Conservation (phyloP, 2,113 vertebrate genomes). For the Pseudopipra pipra region DNA sequence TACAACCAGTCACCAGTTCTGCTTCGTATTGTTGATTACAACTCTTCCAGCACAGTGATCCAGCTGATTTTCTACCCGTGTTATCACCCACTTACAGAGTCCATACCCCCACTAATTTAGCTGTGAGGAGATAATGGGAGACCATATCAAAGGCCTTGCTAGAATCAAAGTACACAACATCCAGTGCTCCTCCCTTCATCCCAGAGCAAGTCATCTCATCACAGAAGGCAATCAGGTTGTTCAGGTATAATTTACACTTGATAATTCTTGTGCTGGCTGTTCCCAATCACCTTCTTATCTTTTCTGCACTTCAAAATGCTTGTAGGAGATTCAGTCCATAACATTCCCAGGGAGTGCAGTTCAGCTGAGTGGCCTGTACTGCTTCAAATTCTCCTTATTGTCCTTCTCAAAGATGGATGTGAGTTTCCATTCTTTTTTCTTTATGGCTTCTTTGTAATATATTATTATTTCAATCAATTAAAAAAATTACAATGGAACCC, state of each 20-base stretch:
- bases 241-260: constrained; percentile 24
- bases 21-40: constrained; percentile 6
- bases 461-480: not conserved
- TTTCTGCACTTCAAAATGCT: not conserved
- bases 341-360: not conserved
- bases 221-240: constrained; percentile 18
- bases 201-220: not conserved
- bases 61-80: not conserved
- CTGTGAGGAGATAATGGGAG: constrained; percentile 6
- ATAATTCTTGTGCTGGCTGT: not conserved
- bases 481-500: not conserved
- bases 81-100: not conserved
- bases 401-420: not conserved
- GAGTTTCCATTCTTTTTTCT: not conserved
- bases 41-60: not conserved
- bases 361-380: not conserved
- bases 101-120: not conserved
- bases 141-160: not conserved
- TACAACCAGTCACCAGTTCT: not conserved
- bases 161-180: not conserved
- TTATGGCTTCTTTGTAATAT: not conserved
- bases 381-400: not conserved
- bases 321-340: not conserved
- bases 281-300: not conserved
- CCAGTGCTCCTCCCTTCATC: not conserved